Conservation (phyloP, 2,113 vertebrate species). For the Pelecanus crispus region DNA sequence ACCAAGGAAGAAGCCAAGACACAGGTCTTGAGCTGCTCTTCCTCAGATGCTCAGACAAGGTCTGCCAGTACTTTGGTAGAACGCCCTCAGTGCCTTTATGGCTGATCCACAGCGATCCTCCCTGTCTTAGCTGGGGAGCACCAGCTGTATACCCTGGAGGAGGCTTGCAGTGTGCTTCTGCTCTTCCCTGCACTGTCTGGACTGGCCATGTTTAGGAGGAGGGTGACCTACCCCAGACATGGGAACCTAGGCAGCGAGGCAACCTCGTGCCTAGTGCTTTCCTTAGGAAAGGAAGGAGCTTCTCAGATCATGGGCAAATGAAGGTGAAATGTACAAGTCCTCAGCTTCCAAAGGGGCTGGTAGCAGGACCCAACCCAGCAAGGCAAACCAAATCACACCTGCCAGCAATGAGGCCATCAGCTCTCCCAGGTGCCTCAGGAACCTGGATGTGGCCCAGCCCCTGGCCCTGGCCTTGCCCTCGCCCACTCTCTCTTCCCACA, state of each 20-base stretch:
- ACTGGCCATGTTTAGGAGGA: background rate
- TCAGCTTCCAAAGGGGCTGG: background rate
- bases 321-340: background rate
- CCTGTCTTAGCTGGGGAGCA: background rate
- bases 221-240: background rate
- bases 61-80: background rate
- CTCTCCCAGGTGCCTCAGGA: background rate
- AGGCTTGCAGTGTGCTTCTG: background rate
- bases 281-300: background rate
- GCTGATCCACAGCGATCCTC: background rate
- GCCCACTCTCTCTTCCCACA: background rate
- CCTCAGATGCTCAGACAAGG: background rate
- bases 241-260: background rate
- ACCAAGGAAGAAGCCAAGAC: background rate
- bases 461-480: background rate
- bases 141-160: background rate
- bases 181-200: background rate
- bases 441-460: background rate
- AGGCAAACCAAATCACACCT: background rate
- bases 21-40: background rate
- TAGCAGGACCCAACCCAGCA: background rate
- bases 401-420: background rate
- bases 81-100: background rate
- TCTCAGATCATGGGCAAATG: background rate
- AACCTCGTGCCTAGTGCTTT: background rate